These are phyloP conservation scores for Rhabdomys pumilio DNA, from an alignment of 2,797 vertebrate genomes.

Conservation along the genomic window DNA sequence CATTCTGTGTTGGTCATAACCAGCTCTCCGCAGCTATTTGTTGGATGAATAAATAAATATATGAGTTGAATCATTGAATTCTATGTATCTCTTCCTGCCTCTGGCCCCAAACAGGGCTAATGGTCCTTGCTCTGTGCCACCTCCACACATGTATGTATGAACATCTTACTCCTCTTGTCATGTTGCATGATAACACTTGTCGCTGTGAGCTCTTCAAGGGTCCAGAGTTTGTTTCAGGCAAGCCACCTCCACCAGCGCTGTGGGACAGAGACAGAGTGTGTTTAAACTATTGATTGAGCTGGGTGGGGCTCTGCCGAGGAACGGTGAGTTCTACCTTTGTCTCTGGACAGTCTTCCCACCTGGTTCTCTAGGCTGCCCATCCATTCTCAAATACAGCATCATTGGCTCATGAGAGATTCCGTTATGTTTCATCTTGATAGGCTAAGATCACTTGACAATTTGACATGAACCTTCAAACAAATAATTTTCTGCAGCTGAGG, in stretches of 20 bases:
- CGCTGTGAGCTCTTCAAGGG: background rate
- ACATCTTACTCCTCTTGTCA: too few species aligned
- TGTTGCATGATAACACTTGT: background rate
- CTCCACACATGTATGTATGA: background rate
- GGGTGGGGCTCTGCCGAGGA: background rate
- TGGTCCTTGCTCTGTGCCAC: background rate
- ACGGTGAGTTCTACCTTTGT: too few species aligned
- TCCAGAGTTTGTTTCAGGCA: background rate
- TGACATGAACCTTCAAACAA: background rate
- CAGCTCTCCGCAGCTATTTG: background rate
- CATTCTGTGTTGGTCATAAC: background rate
- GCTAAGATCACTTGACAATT: background rate
- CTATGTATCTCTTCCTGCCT: background rate
- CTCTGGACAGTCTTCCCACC: background rate
- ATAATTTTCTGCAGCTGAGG: background rate
- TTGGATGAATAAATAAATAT: background rate
- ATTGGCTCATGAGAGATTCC: background rate
- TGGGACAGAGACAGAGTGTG: background rate
- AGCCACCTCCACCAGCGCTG: too few species aligned
- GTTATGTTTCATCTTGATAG: conserved; percentile 9
- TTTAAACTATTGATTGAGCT: too few species aligned
- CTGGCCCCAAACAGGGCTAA: background rate
- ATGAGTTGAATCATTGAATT: background rate
- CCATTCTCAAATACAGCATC: background rate
- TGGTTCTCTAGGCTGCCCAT: background rate